These are phyloP conservation scores for Vireo altiloquus DNA, from an alignment of 2,113 vertebrate genomes.

Conservation along the genomic window DNA sequence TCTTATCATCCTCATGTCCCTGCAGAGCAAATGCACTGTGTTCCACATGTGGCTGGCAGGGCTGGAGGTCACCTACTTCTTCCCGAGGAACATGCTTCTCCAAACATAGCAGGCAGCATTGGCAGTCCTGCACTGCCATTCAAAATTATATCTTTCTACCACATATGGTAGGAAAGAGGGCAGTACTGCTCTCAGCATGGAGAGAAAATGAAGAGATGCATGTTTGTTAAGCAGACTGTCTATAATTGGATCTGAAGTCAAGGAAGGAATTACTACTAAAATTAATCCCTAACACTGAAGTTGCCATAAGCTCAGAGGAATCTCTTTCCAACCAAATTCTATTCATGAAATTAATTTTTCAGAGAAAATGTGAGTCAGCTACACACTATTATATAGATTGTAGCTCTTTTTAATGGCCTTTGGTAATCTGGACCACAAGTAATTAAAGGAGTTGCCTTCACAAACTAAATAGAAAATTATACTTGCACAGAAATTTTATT, in stretches of 20 bases:
- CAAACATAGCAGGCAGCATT: fast-evolving
- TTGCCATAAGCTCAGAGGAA: not conserved
- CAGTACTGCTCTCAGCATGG: not conserved
- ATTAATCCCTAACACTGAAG: not conserved
- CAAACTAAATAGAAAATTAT: not conserved
- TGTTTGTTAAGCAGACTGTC: not conserved
- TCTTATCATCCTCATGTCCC: not conserved
- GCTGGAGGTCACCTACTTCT: not conserved
- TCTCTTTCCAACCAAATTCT: not conserved
- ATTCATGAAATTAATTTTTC: not conserved
- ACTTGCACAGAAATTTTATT: not conserved
- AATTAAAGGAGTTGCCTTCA: not conserved
- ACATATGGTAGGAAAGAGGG: not conserved
- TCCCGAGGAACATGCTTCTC: not conserved
- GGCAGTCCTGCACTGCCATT: not conserved
- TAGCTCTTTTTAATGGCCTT: not conserved
- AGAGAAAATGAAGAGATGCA: not conserved
- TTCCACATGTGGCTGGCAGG: not conserved
- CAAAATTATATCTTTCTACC: not conserved
- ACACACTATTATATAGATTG: not conserved
- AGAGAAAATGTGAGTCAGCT: not conserved
- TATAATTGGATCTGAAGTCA: not conserved
- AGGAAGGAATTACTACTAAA: not conserved
- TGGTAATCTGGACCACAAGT: not conserved
- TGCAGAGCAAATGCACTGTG: not conserved